Evolutionary conservation across 2,888 invertebrate species (phyloP).

Genomic region (Dromius quadrimaculatus): DNA sequence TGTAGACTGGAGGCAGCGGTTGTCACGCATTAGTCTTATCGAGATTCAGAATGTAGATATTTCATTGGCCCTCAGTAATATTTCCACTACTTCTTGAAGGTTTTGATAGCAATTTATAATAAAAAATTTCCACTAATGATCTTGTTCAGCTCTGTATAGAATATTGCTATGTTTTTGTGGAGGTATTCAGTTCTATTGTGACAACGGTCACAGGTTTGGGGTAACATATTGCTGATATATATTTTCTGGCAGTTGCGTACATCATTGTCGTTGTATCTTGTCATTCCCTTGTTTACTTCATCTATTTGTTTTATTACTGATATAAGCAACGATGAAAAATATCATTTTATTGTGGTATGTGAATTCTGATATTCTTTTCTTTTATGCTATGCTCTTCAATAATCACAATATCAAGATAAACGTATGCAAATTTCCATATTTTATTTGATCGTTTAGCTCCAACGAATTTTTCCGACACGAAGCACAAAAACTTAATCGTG

Average conservation of each 20-base stretch:
- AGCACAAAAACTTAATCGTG: slow-evolving; percentile 11
- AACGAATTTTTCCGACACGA: slow-evolving; percentile 2
- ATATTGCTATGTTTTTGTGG: slow-evolving; percentile 5
- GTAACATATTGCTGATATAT: slow-evolving; percentile 22
- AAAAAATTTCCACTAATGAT: slow-evolving; percentile 17
- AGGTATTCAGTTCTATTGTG: slow-evolving; percentile 22
- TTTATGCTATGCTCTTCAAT: no score
- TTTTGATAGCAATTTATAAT: no score
- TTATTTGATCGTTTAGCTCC: slow-evolving; percentile 2
- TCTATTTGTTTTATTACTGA: background rate
- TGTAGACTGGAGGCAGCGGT: no score
- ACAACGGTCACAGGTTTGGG: slow-evolving; percentile 6
- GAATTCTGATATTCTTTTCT: no score
- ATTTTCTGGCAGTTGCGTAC: slow-evolving; percentile 9
- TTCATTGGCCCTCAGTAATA: no score
- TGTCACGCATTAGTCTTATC: no score
- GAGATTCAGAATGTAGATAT: no score
- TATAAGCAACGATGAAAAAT: no score
- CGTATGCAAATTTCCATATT: slow-evolving; percentile 12
- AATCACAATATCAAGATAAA: background rate
- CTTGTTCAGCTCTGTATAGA: slow-evolving; percentile 2
- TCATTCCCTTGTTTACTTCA: slow-evolving; percentile 22
- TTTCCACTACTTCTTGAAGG: no score
- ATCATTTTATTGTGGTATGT: no score
- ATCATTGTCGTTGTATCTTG: slow-evolving; percentile 23